Conservation (phyloP, 1,140 invertebrate genomes). For the Psix sp. region DNA sequence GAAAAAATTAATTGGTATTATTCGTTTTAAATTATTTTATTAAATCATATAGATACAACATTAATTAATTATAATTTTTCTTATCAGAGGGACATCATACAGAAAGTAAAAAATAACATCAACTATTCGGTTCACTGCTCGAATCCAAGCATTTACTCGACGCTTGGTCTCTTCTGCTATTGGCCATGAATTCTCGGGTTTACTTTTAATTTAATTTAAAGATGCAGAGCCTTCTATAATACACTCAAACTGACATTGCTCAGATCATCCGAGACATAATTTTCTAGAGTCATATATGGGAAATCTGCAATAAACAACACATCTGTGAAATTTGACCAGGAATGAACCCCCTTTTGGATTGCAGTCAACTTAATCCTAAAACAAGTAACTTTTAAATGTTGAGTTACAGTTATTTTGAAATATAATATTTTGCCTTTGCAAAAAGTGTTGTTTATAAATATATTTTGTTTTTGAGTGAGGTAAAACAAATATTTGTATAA, state of each 20-base stretch:
- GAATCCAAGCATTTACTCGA: slow-evolving; percentile 70
- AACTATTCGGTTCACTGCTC: slow-evolving; percentile 72
- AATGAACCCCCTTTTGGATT: slow-evolving; percentile 82
- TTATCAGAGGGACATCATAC: slow-evolving; percentile 73
- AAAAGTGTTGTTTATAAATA: no score
- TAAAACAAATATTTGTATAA: neutral
- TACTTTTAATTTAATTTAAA: slow-evolving; percentile 49
- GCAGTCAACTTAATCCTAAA: slow-evolving; percentile 76
- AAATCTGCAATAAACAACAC: slow-evolving; percentile 93
- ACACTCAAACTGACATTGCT: slow-evolving; percentile 86
- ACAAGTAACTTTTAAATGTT: no score
- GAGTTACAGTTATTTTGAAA: no score
- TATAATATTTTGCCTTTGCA: no score
- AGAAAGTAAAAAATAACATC: slow-evolving; percentile 75
- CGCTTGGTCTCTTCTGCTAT: slow-evolving; percentile 71
- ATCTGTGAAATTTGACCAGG: slow-evolving; percentile 85
- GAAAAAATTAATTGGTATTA: no score
- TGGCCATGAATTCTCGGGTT: slow-evolving; percentile 47
- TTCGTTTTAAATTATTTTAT: no score
- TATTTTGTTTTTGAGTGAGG: no score
- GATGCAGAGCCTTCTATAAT: slow-evolving; percentile 84
- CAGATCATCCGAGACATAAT: slow-evolving; percentile 85
- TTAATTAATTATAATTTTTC: neutral
- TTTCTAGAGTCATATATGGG: slow-evolving; percentile 88
- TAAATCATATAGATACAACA: neutral